A percentile compares a stretch with the other conserved stretches of the same genome.
Conservation (phyloP, 2,797 vertebrate genomes). For the Pterois miles region DNA sequence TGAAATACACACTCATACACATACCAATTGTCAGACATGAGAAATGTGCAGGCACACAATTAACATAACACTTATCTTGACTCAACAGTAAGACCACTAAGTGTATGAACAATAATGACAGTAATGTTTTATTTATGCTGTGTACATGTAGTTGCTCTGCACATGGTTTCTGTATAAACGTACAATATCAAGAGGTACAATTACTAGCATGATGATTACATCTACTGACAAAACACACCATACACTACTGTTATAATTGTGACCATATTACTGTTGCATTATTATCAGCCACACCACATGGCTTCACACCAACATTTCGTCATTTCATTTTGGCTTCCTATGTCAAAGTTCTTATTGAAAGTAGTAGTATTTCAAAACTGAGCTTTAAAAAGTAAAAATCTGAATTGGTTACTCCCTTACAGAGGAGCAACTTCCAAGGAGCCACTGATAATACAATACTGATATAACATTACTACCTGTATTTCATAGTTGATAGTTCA, state of each 20-base stretch:
- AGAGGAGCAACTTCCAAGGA: too few species aligned
- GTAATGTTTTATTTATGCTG: neutral
- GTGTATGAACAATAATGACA: neutral
- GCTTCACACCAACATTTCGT: neutral
- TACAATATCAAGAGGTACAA: neutral
- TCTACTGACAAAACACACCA: neutral
- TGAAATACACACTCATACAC: constrained; percentile 27
- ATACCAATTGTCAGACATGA: constrained; percentile 27
- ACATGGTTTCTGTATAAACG: neutral
- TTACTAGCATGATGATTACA: neutral
- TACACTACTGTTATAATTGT: neutral
- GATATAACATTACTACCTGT: too few species aligned
- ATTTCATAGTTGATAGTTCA: too few species aligned
- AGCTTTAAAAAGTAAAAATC: too few species aligned
- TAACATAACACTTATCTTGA: constrained; percentile 2
- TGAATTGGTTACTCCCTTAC: too few species aligned
- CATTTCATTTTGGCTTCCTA: too few species aligned
- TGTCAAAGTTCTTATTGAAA: too few species aligned
- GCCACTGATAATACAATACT: too few species aligned
- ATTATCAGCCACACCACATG: neutral
- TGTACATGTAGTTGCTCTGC: neutral
- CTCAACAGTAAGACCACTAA: neutral
- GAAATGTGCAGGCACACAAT: constrained; percentile 14
- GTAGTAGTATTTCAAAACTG: too few species aligned
- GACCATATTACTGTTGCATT: neutral